Evolutionary conservation across 2,888 invertebrate species (phyloP).

Genomic region (Plemyria rubiginata): DNA sequence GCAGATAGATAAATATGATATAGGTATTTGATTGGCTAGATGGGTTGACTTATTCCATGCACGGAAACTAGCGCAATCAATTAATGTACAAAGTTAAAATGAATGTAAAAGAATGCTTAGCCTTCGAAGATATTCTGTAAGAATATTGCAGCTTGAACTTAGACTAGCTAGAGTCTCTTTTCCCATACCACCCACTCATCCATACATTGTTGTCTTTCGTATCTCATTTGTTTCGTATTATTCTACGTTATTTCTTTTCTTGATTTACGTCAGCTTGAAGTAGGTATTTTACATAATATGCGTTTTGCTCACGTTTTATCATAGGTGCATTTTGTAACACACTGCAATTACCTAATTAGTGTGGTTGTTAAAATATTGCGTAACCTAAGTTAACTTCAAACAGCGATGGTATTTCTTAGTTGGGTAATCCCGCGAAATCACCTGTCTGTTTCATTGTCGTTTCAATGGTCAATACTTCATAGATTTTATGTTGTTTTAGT

Average conservation of each 20-base stretch:
- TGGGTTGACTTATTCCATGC: too few species aligned
- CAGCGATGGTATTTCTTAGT: constrained; percentile 52
- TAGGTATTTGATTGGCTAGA: too few species aligned
- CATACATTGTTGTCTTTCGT: constrained; percentile 14
- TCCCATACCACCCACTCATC: constrained; percentile 36
- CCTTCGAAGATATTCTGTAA: background rate
- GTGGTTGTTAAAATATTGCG: constrained; percentile 50
- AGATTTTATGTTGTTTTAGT: constrained; percentile 22
- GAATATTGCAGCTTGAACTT: background rate
- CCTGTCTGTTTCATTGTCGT: constrained; percentile 40
- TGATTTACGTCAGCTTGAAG: constrained; percentile 16
- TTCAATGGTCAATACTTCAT: constrained; percentile 37
- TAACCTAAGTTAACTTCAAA: constrained; percentile 46
- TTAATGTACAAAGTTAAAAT: too few species aligned
- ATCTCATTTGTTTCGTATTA: constrained; percentile 19
- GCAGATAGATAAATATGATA: too few species aligned
- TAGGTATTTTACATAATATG: constrained; percentile 18
- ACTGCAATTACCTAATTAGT: constrained; percentile 56
- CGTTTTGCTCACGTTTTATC: constrained; percentile 15
- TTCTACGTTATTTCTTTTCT: constrained; percentile 11
- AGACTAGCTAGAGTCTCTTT: constrained; percentile 16
- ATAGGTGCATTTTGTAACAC: constrained; percentile 17
- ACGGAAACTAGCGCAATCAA: too few species aligned
- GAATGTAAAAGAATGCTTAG: too few species aligned
- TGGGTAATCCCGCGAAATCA: constrained; percentile 48